Conservation (phyloP, 2,888 invertebrate species). For the Diarsia rubi region DNA sequence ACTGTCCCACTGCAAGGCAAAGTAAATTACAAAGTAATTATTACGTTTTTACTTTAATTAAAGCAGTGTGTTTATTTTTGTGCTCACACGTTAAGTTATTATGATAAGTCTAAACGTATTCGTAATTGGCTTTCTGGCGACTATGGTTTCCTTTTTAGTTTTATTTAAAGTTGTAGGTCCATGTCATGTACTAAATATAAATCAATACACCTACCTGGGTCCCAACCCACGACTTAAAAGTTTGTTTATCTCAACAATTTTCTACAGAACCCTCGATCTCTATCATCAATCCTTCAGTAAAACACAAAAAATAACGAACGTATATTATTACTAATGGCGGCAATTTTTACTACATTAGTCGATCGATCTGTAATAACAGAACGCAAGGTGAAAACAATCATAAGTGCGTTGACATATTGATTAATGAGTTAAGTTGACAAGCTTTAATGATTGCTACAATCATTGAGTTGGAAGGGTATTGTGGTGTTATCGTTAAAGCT, state of each 20-base stretch:
- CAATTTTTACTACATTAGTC: slow-evolving; percentile 58
- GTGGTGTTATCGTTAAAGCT: slow-evolving; percentile 9
- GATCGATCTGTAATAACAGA: slow-evolving; percentile 38
- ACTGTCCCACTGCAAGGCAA: too few species aligned
- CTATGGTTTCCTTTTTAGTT: too few species aligned
- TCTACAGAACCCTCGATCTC: not conserved
- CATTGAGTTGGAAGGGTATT: slow-evolving; percentile 13
- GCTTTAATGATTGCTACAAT: slow-evolving; percentile 35
- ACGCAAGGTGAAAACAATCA: slow-evolving; percentile 51
- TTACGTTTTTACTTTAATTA: too few species aligned
- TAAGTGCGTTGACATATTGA: slow-evolving; percentile 56
- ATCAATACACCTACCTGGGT: not conserved
- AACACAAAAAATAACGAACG: slow-evolving; percentile 26
- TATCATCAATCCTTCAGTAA: slow-evolving; percentile 12
- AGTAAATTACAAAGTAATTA: not conserved
- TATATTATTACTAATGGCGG: slow-evolving; percentile 42
- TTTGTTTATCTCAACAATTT: not conserved
- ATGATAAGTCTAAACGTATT: too few species aligned
- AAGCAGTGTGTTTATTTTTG: too few species aligned
- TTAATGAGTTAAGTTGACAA: slow-evolving; percentile 53
- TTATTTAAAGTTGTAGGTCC: too few species aligned
- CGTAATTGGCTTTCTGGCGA: too few species aligned
- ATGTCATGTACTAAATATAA: too few species aligned
- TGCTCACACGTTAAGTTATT: too few species aligned
- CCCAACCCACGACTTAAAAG: not conserved